Evolutionary conservation across 2,888 invertebrate genomes (phyloP).

Genomic region (Cheilosia vulpina): DNA sequence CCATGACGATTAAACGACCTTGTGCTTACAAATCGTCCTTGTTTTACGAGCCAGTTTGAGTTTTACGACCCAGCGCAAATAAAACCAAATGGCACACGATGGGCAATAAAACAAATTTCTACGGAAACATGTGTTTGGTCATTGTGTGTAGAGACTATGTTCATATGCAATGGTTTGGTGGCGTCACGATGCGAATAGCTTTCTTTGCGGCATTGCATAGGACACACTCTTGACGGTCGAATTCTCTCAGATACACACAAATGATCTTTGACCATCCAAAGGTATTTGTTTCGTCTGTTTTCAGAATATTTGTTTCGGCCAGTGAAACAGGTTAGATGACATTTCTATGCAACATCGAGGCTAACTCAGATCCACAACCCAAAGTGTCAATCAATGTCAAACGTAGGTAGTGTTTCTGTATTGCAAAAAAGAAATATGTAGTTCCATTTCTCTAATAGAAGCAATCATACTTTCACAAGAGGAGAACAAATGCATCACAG

Average conservation of each 20-base stretch:
- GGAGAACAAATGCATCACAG: too few relatives aligned
- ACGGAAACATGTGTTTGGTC: constrained; percentile 41
- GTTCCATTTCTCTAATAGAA: too few relatives aligned
- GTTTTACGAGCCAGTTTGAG: constrained; percentile 30
- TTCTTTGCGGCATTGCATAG: not conserved
- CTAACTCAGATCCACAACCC: not conserved
- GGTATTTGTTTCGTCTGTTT: not conserved
- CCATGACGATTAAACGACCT: not conserved
- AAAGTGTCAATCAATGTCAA: not conserved
- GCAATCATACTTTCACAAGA: too few relatives aligned
- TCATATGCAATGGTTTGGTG: too few relatives aligned
- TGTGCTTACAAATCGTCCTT: constrained; percentile 18
- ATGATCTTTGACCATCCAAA: not conserved
- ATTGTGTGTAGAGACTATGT: too few relatives aligned
- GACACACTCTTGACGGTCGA: not conserved
- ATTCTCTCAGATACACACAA: not conserved
- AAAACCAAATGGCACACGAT: constrained; percentile 44
- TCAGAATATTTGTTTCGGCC: not conserved
- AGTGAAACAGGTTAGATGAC: not conserved
- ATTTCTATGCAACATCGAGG: not conserved
- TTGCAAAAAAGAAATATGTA: too few relatives aligned
- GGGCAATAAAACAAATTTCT: constrained; percentile 23
- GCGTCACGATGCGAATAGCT: not conserved
- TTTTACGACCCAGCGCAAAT: constrained; percentile 45
- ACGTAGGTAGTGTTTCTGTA: too few relatives aligned